Conservation (phyloP, 2,113 vertebrate species). For the Festucalex cinctus region DNA sequence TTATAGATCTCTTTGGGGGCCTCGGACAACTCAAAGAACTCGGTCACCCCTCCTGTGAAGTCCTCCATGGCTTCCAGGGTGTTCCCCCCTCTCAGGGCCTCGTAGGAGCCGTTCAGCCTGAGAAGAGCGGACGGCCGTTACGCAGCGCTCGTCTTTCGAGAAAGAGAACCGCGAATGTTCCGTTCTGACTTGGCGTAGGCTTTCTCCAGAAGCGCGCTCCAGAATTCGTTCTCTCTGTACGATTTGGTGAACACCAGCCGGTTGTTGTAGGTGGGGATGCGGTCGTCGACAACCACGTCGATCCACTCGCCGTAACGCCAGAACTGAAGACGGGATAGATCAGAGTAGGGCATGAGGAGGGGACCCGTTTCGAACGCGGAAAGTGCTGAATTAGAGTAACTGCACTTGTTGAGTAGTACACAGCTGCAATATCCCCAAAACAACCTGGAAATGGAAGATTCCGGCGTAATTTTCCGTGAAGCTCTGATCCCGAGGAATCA, state of each 20-base stretch:
- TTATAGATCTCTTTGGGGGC: slow-evolving; percentile 85
- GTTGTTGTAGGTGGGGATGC: slow-evolving; percentile 89
- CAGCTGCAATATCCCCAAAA: neutral
- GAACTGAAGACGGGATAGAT: slow-evolving; percentile 73
- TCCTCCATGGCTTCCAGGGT: slow-evolving; percentile 98
- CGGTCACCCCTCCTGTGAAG: slow-evolving; percentile 95
- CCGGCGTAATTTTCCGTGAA: slow-evolving; percentile 94
- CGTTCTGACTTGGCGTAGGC: slow-evolving; percentile 92
- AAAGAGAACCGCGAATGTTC: neutral
- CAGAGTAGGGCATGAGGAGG: neutral
- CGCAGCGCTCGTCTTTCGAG: neutral
- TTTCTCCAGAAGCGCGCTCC: slow-evolving; percentile 96
- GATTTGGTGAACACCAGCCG: slow-evolving; percentile 95
- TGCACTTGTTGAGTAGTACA: too few relatives aligned
- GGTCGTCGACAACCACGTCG: slow-evolving; percentile 92
- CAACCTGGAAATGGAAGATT: slow-evolving; percentile 98
- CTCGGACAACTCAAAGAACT: slow-evolving; percentile 89
- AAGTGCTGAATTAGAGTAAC: too few relatives aligned
- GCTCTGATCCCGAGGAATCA: slow-evolving; percentile 90
- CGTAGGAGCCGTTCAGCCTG: slow-evolving; percentile 94
- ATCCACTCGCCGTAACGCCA: slow-evolving; percentile 98
- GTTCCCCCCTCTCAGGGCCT: slow-evolving; percentile 94
- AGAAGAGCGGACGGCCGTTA: slow-evolving; percentile 26
- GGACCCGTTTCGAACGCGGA: too few relatives aligned
- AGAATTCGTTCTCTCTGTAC: slow-evolving; percentile 92